These are phyloP conservation scores for Chloropsis hardwickii DNA, from an alignment of 2,113 vertebrate species.

Conservation along the genomic window DNA sequence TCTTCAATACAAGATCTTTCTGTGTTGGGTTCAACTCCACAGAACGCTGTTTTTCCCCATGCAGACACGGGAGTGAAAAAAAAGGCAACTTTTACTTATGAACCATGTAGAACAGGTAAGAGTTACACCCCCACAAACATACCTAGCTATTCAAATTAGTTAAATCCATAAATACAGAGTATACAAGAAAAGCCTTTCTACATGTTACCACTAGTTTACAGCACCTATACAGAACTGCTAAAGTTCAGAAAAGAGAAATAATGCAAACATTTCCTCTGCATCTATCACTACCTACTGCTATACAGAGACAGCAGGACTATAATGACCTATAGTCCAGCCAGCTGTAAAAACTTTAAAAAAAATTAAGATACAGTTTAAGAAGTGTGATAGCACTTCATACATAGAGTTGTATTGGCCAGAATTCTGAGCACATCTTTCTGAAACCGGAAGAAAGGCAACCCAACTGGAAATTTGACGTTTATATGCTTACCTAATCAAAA, in stretches of 20 bases:
- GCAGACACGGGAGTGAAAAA: neutral
- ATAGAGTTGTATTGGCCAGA: neutral
- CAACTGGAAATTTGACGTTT: neutral
- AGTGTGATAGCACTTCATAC: neutral
- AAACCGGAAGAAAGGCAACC: neutral
- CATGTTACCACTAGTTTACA: neutral
- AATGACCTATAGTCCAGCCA: neutral
- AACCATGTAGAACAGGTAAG: neutral
- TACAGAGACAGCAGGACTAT: fast-evolving
- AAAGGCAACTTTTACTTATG: neutral
- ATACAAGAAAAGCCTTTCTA: neutral
- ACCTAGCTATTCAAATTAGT: neutral
- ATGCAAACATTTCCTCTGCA: neutral
- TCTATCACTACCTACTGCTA: neutral
- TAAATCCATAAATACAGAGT: neutral
- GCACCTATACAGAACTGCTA: neutral
- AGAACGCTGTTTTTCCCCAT: constrained; percentile 79
- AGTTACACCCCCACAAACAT: neutral
- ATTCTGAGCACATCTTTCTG: neutral
- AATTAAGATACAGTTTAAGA: neutral
- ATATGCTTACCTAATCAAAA: neutral
- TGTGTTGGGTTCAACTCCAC: constrained; percentile 94
- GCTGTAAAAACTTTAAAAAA: neutral
- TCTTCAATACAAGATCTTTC: constrained; percentile 93
- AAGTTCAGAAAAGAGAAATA: neutral